These are phyloP conservation scores for Sepiola atlantica DNA, from an alignment of 2,888 invertebrate species.

Conservation along the genomic window DNA sequence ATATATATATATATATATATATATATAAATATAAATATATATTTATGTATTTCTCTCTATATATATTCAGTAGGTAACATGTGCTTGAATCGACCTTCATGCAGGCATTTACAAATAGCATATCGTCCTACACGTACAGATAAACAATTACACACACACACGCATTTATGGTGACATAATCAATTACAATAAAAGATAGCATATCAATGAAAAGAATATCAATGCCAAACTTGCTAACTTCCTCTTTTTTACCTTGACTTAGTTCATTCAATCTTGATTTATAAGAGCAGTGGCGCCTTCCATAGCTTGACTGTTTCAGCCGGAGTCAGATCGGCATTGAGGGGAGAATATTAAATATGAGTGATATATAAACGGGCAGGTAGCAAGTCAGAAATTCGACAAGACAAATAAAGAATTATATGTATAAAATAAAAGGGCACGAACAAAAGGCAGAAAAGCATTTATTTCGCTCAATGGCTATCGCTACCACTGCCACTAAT, in stretches of 20 bases:
- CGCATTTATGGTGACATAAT: not conserved
- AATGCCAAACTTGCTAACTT: not conserved
- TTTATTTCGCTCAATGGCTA: not conserved
- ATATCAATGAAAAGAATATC: conserved; percentile 20
- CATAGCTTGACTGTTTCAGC: not conserved
- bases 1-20: too few species aligned
- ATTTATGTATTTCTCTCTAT: not conserved
- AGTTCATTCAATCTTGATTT: conserved; percentile 1
- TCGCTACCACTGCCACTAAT: not conserved
- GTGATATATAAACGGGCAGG: not conserved
- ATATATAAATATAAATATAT: too few species aligned
- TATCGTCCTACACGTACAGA: not conserved
- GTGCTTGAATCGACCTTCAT: not conserved
- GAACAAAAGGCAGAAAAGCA: not conserved
- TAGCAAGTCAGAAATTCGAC: not conserved
- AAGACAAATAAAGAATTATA: not conserved
- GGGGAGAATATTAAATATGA: conserved; percentile 20
- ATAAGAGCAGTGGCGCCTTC: not conserved
- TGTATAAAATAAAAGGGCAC: not conserved
- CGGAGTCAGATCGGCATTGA: not conserved
- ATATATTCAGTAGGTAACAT: not conserved
- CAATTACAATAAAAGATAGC: not conserved
- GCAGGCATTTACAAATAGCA: not conserved
- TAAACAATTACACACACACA: not conserved
- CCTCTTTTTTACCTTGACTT: conserved; percentile 10